Base-by-base conservation (phyloP, 2,888 invertebrate species). In the Allophyes oxyacanthae region DNA sequence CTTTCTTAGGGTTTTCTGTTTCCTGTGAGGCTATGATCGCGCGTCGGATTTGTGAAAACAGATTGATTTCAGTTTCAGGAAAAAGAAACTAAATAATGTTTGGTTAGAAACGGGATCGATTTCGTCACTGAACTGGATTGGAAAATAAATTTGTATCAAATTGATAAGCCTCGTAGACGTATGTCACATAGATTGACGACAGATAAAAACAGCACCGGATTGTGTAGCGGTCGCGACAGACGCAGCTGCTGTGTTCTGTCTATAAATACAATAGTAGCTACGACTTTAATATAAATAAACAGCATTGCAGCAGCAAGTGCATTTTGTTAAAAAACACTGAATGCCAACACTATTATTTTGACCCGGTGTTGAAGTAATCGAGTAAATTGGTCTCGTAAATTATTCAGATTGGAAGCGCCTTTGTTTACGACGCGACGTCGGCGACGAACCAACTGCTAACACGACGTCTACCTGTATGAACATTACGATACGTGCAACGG, bases 281-380 rank as follows among this genome's bases (percentile, higher is more conserved):
- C 34, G 1, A 28, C 3, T 40, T 56, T 37, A 36, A 36, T 56
- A 14, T 26, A 63, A 34, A 40, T 44, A 34, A 56, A 64, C 11
- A 28, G 33, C 9, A 30, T 13, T 48, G 59, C 48, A 46, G 30
- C 30, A 52, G 11, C 30, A 6, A 51, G 30, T 37, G 37, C 41
- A 46, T 15, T 14, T 15, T 6, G 40, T 36, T 50, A 42, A 43
- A 32, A 64, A 20, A 20, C 62, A 62, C 46, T 53, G 64, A 51
- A 51, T 51, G 36, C 46, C 48, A 40, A 25, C 28, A 44, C 1
- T 36, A 56, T 51, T n/a, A n/a, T n/a, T n/a, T 69, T 64, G 57
- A 46, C 64, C 44, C 43, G n/a, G 14, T 37, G 33, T 42, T 11
- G 34, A 10, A 33, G 32, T 40, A 37, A 32, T 49, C 32, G 11